Conservation (phyloP, 1,140 invertebrate species). For the Dendrolimus kikuchii region DNA sequence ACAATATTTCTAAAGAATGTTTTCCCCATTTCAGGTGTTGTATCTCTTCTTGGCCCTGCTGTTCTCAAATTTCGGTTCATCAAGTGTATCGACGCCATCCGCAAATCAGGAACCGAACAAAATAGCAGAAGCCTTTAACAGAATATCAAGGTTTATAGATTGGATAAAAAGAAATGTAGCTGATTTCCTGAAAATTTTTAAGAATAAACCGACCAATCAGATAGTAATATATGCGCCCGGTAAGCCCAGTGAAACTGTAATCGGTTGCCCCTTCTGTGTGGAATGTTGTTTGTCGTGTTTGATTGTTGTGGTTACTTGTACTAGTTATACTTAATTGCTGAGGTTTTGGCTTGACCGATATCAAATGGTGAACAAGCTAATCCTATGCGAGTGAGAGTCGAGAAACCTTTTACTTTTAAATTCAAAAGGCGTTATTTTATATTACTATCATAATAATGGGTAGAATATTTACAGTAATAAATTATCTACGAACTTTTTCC, state of each 20-base stretch:
- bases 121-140: constrained; percentile 96
- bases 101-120: constrained; percentile 97
- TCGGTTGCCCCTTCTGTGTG: too few relatives aligned
- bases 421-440: too few relatives aligned
- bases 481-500: too few relatives aligned
- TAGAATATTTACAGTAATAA: too few relatives aligned
- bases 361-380: too few relatives aligned
- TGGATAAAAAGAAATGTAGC: constrained; percentile 88
- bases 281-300: too few relatives aligned
- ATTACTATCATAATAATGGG: too few relatives aligned
- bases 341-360: too few relatives aligned
- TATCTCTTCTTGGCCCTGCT: constrained; percentile 99
- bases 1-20: not conserved
- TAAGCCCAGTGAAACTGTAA: constrained; percentile 71
- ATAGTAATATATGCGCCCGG: constrained; percentile 95
- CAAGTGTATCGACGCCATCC: constrained; percentile 90
- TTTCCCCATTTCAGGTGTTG: constrained; percentile 83
- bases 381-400: too few relatives aligned
- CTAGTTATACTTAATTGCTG: too few relatives aligned
- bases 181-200: constrained; percentile 83
- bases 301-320: too few relatives aligned
- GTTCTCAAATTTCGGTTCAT: constrained; percentile 97
- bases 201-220: constrained; percentile 94
- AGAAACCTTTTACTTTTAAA: too few relatives aligned
- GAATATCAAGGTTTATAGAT: constrained; percentile 90